A percentile compares a stretch with the other conserved stretches of the same genome.
These are phyloP conservation scores for Callyntrura guangdongensis DNA, from an alignment of 2,888 invertebrate genomes.

Conservation along the genomic window DNA sequence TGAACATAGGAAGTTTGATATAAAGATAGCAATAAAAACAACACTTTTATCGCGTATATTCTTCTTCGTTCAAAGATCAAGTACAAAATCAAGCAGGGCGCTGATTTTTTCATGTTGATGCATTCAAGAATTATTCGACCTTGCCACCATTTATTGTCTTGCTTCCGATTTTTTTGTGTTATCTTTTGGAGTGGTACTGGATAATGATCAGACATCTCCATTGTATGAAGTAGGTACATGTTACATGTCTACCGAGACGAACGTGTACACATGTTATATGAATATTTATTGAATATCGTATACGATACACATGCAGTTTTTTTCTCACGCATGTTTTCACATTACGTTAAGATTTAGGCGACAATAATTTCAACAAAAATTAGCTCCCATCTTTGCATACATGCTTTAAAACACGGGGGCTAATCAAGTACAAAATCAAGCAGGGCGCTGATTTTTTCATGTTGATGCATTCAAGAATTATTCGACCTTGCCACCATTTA, in stretches of 20 bases:
- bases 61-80: constrained; percentile 31
- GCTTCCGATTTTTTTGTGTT: constrained; percentile 69
- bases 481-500: constrained; percentile 63
- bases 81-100: constrained; percentile 41
- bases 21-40: constrained; percentile 45
- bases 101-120: constrained; percentile 24
- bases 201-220: constrained; percentile 10
- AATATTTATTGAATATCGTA: neutral
- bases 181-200: neutral
- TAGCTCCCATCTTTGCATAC: too few relatives aligned
- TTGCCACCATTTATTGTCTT: constrained; percentile 54
- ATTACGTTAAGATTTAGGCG: too few relatives aligned
- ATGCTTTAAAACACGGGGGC: too few relatives aligned
- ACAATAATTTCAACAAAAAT: too few relatives aligned
- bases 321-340: neutral
- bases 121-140: constrained; percentile 54
- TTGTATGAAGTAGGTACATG: neutral
- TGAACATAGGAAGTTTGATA: constrained; percentile 41
- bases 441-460: constrained; percentile 31
- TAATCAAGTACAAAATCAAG: constrained; percentile 37
- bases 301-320: neutral
- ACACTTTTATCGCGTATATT: neutral
- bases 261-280: too few relatives aligned
- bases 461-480: constrained; percentile 37
- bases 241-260: neutral